Evolutionary conservation across 2,113 vertebrate species (phyloP), one percentile per base, ranked within the genome.

Genomic region (Barbus barbus): DNA sequence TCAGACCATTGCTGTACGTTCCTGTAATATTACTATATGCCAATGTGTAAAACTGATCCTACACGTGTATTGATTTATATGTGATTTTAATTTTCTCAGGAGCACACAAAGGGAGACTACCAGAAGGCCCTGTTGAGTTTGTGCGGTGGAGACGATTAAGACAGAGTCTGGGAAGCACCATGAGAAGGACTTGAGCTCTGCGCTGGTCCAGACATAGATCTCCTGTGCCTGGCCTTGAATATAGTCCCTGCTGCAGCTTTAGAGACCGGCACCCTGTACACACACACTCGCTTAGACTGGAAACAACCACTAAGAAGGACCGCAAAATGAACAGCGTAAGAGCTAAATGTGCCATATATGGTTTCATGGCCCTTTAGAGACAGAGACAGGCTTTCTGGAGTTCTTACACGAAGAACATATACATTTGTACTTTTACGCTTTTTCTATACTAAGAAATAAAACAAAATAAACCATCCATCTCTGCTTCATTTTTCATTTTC

Each of bases 41-140:
- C 36, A 38, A 6, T 38, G 36, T 38, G 33, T 4, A 69, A 22
- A 22, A 69, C 28, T 69, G 4, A 12, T 44, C 41, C 33, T 63
- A 63, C 28, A 63, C 28, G n/a, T 33, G 60, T 31, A 26, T 82
- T 44, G 41, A 9, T 44, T 44, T 58, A 75, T 38, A 83, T 81
- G 9, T 2, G 38, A 28, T 28, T 38, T 18, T 69, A 7, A 60
- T 83, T 6, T 75, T 69, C 22, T 87, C 88, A 99, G 98, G 97
- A 98, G 92, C 96, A 99, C 91, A 99, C 97, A 73, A 99, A 98
- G 88, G 98, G 97, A 0, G 98, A 99, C 91, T 99, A 98, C 89
- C 97, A 99, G 95, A 96, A 93, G 84, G 97, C 91, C 0, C 87
- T 99, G 89, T 93, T 99, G 84, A 90, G 96, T 88, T 95, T 99